Base-by-base conservation (phyloP, 1,140 invertebrate species). In the Drosophila gunungcola region DNA sequence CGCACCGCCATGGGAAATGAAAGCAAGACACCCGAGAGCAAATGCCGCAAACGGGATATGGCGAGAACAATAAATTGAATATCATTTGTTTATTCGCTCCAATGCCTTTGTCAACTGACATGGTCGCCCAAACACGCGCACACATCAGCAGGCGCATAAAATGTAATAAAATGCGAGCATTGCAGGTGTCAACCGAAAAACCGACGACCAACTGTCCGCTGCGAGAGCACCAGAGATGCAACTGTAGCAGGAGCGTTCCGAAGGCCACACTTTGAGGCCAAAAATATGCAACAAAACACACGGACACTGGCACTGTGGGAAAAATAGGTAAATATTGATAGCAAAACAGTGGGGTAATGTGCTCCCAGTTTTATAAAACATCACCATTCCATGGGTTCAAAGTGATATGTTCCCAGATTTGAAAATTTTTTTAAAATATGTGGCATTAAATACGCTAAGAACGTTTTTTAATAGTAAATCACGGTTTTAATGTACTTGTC, bases 151-250 rank as follows among this genome's bases (percentile, higher is more conserved):
- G 55, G 21, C 45, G 60, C 63, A 84, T 73, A 77, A 78, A 88
- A 88, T 83, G 80, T 80, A 89, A 88, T 88, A 84, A 88, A 88
- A 89, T 88, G 84, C 80, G 76, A 80, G 77, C 84, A 83, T 73
- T 89, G 84, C 84, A 88, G 84, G 84, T 89, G 84, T 89, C 84
- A 80, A 42, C 38, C 45, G 42, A 48, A 49, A 79, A 62, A 63
- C 72, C 80, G 80, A 89, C 67, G 80, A 64, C 67, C 49, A 65
- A 73, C 75, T 88, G 82, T 88, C 82, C 82, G 10, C 68, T 56
- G 63, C 41, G 67, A 60, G 52, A 52, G 25, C 39, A 12, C 25
- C 13, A 16, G 41, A 57, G 54, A 38, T 62, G 72, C 43, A 64
- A 41, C 58, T 64, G 60, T 73, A 57, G 41, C 62, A 32, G 27